Evolutionary conservation across 2,797 vertebrate genomes (phyloP), one percentile per base, ranked within the genome.

Genomic region (Sebastes variabilis): DNA sequence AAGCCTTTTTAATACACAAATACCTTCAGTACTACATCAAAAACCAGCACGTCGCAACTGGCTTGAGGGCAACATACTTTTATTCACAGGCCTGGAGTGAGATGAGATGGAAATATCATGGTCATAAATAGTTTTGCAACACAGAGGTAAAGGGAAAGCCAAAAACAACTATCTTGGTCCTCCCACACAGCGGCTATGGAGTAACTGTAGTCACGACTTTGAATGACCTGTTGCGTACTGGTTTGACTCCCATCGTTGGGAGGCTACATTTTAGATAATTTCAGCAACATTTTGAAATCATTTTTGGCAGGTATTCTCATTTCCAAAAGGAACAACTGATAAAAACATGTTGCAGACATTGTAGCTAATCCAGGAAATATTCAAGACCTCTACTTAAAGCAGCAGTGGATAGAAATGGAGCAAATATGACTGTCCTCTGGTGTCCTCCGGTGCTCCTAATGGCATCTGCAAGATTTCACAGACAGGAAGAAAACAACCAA

Each of bases 61-160:
- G 76, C 77, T 27, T 9, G 24, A 55, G 49, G 4, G 13, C 29
- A 49, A 42, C 77, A 22, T 68, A 49, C 66, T 75, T 64, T 77
- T 38, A 68, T 83, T 71, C 67, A 62, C 42, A 65, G 52, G 65
- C 30, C 82, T 87, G 83, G 79, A 75, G 77, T 14, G 65, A 78
- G 83, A 87, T 69, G 73, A 79, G 85, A 85, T 86, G 84, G 84
- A 90, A 90, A 89, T 78, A 85, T 89, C 75, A 68, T 54, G 27
- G 62, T 89, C 87, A 85, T 89, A 90, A 88, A 91, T 85, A 87
- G 74, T 79, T 86, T 25, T 74, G 84, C 75, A 75, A 67, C 16
- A 30, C 77, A 25, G 81, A 86, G 72, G 76, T 81, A 58, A 77
- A 56, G 60, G 38, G 74, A 65, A 82, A 79, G 85, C 80, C 84